phyloP scores from a whole-genome alignment of 23 tunicate genomes.

The Trididemnum clinides region DNA sequence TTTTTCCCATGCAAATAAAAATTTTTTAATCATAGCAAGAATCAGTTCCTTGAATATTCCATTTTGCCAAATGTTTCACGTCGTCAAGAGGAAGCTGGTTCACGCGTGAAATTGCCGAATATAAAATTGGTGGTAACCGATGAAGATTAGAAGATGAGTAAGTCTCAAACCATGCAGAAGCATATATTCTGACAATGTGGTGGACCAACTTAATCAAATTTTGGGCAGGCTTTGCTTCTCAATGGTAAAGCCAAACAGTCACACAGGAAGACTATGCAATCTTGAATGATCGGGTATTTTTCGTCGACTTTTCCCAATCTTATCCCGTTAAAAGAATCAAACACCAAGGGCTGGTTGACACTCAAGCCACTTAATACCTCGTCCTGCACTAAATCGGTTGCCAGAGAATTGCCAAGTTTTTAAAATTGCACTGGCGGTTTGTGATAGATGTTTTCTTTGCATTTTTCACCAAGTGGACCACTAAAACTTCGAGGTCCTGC shows the following conservation, averaged over 20 bases:
- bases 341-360: too few species aligned
- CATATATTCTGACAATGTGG: not conserved
- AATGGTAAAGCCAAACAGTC: not conserved
- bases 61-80: too few species aligned
- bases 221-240: not conserved
- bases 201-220: not conserved
- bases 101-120: not conserved
- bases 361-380: too few species aligned
- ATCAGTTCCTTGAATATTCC: not conserved
- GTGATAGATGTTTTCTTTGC: too few species aligned
- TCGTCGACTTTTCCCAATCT: too few species aligned
- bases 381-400: too few species aligned
- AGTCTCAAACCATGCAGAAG: not conserved
- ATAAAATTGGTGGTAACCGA: not conserved
- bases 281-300: too few species aligned
- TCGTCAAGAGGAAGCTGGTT: not conserved
- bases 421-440: too few species aligned
- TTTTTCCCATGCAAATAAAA: not conserved
- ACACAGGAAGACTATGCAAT: not conserved
- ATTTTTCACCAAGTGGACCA: too few species aligned
- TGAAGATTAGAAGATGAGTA: not conserved
- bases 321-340: too few species aligned
- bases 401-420: too few species aligned
- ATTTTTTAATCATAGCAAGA: not conserved
- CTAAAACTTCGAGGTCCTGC: too few species aligned